Base-by-base conservation (phyloP, 1,140 invertebrate genomes). In the Cyrtorhinus lividipennis region DNA sequence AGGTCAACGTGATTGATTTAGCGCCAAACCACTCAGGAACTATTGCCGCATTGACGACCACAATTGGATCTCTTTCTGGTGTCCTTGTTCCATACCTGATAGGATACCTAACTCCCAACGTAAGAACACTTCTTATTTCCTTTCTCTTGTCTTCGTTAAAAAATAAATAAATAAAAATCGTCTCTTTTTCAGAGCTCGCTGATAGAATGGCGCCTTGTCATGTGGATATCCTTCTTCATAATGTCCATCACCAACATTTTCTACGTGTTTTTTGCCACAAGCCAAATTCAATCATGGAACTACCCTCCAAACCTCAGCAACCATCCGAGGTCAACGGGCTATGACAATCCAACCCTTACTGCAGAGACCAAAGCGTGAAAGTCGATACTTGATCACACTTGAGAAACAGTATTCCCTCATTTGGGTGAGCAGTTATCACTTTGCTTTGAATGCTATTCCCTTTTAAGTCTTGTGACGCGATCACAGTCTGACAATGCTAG, bases 1-100 rank as follows among this genome's bases (percentile, higher is more conserved):
- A 38, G 30, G 30, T 38, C 5, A 38, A 38, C 30, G 30, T 38
- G 30, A 38, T 38, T 38, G 87, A 90, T 71, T 78, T 90, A 63
- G 85, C 84, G 66, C 81, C 84, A 27, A 84, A 86, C 67, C 88
- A 81, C 69, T 83, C 87, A 2, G 87, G 85, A 61, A 83, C 83
- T 0, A 71, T 90, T 56, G 88, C 87, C 84, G 87, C 84, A 0
- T 75, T 90, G n/a, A 59, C 27, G 10, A 26, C 27, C 10, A 30
- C n/a, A 5, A 30, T 59, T n/a, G 58, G 58, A 15, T 13, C 58
- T 5, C n/a, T 30, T 1, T 59, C 58, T 27, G 58, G 58, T 1
- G 24, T 59, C 58, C 10, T 59, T 15, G 24, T 30, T n/a, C 25
- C 58, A 2, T 59, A 59, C 27, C 25, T 59, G 1, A 59, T 59